A percentile compares a stretch with the other conserved stretches of the same genome.
These are phyloP conservation scores for Falco berigora DNA, from an alignment of 2,797 vertebrate genomes.

Conservation along the genomic window DNA sequence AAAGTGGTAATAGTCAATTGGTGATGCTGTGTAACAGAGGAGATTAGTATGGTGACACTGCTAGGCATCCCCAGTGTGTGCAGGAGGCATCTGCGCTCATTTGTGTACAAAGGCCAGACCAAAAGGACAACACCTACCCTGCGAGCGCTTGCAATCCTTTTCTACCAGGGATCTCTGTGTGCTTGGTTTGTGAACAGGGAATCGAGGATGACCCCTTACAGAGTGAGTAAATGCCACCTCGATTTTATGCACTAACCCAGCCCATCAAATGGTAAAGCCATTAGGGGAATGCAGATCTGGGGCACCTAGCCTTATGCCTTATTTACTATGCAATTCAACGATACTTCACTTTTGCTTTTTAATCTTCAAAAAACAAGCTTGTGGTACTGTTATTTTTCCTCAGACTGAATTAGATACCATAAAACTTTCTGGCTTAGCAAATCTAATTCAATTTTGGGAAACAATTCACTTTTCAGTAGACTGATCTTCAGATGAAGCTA, in stretches of 20 bases:
- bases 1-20: background rate
- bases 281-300: background rate
- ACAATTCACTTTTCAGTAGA: background rate
- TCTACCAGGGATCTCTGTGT: background rate
- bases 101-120: background rate
- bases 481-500: background rate
- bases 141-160: background rate
- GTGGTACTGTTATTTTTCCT: background rate
- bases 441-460: background rate
- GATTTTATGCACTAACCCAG: background rate
- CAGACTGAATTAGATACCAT: background rate
- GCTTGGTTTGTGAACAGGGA: background rate
- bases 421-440: background rate
- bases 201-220: background rate
- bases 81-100: background rate
- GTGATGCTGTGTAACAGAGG: rapidly evolving
- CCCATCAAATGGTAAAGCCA: background rate
- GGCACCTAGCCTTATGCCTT: background rate
- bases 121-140: background rate
- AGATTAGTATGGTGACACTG: background rate
- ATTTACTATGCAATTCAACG: background rate
- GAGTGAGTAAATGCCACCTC: background rate
- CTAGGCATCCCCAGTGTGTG: background rate
- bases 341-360: background rate
- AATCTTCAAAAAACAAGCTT: background rate